Conservation (phyloP, 2,888 invertebrate species). For the Eupelmus urozonus region DNA sequence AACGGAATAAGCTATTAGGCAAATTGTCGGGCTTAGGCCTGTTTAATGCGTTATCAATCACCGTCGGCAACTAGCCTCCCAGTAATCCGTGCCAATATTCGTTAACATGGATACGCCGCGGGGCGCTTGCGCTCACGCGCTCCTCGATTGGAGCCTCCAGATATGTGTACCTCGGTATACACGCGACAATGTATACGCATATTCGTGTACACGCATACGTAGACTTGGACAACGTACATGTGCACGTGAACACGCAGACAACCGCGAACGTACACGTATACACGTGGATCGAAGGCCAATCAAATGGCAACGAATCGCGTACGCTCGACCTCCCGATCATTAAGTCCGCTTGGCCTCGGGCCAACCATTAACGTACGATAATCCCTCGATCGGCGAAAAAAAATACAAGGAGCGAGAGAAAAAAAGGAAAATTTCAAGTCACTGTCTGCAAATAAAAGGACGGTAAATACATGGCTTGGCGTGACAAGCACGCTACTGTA, state of each 20-base stretch:
- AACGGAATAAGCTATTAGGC: slow-evolving; percentile 46
- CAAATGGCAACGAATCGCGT: slow-evolving; percentile 22
- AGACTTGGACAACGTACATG: too few relatives aligned
- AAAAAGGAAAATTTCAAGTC: slow-evolving; percentile 15
- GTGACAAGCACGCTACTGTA: slow-evolving; percentile 14
- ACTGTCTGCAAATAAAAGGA: slow-evolving; percentile 31
- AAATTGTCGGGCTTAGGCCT: slow-evolving; percentile 44
- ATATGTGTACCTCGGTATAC: background rate
- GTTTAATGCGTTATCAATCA: slow-evolving; percentile 54
- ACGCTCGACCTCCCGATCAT: slow-evolving; percentile 3
- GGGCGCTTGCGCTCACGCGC: background rate
- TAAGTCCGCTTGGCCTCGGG: slow-evolving; percentile 25
- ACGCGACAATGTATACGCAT: background rate
- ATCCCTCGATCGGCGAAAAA: slow-evolving; percentile 6
- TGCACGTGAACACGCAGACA: too few relatives aligned
- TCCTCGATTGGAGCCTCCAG: background rate
- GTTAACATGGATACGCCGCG: slow-evolving; percentile 41
- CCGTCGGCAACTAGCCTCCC: slow-evolving; percentile 22
- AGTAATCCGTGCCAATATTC: slow-evolving; percentile 55
- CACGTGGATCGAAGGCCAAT: slow-evolving; percentile 28
- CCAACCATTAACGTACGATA: slow-evolving; percentile 37
- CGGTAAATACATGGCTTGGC: slow-evolving; percentile 15
- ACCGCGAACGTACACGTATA: too few relatives aligned
- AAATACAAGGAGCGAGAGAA: background rate
- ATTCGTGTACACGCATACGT: background rate